These are phyloP conservation scores for Cordylochernes scorpioides DNA, from an alignment of 2,888 invertebrate genomes.

Conservation along the genomic window DNA sequence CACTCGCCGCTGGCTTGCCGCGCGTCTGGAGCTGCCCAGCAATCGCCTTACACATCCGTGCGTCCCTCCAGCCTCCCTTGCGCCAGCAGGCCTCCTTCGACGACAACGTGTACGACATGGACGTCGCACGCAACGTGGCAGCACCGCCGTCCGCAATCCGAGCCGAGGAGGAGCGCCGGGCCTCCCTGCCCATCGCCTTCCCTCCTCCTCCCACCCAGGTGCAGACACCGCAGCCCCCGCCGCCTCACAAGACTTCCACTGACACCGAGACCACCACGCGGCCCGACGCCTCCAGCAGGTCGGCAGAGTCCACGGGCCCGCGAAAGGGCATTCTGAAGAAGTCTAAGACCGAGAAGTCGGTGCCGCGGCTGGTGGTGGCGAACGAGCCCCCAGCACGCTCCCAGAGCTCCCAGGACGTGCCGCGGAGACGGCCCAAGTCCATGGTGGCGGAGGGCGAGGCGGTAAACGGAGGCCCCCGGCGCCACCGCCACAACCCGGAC, in stretches of 20 bases:
- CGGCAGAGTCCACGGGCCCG: not conserved
- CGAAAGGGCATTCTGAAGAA: constrained; percentile 5
- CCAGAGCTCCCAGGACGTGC: no score
- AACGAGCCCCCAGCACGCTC: no score
- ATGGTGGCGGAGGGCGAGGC: not conserved
- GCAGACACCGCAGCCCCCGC: no score
- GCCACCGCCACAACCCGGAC: constrained; percentile 4
- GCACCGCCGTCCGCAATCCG: constrained; percentile 15
- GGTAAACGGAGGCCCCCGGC: constrained; percentile 1
- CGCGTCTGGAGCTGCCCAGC: constrained; percentile 14
- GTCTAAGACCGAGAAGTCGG: constrained; percentile 1
- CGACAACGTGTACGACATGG: constrained; percentile 47
- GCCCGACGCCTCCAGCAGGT: constrained; percentile 1
- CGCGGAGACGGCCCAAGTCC: no score
- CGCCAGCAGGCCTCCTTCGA: constrained; percentile 65
- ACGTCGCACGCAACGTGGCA: constrained; percentile 51
- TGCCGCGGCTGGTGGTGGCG: no score
- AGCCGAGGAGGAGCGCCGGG: constrained; percentile 4
- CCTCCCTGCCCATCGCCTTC: constrained; percentile 7
- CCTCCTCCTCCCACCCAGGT: not conserved
- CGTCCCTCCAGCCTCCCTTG: constrained; percentile 44
- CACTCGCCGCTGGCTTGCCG: constrained; percentile 7
- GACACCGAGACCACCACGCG: not conserved
- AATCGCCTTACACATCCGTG: constrained; percentile 19
- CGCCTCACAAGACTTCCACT: not conserved